Evolutionary conservation across 2,113 vertebrate genomes (phyloP).

Genomic region (Clarias batrachus): DNA sequence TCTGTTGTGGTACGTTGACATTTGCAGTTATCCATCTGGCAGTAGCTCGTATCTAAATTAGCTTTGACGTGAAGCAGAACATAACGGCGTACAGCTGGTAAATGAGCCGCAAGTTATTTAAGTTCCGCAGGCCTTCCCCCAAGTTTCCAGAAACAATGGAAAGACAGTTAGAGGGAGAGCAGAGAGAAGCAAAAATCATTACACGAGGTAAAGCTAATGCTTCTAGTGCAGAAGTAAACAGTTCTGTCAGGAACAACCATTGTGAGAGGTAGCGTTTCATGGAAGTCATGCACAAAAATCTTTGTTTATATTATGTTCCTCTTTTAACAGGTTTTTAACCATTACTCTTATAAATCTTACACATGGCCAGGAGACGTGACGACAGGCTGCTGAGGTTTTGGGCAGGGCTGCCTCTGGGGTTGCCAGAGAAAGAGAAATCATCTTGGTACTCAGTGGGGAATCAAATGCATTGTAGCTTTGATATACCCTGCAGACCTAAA

Average conservation of each 20-base stretch:
- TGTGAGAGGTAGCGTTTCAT: background rate
- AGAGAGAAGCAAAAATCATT: background rate
- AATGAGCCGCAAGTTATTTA: background rate
- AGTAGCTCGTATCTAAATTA: background rate
- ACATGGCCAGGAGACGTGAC: conserved; percentile 4
- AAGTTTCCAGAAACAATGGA: conserved; percentile 3
- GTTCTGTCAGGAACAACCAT: background rate
- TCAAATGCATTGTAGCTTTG: background rate
- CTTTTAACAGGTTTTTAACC: conserved; percentile 5
- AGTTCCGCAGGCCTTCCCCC: background rate
- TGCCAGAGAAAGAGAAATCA: conserved; percentile 52
- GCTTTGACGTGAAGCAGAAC: too few relatives aligned
- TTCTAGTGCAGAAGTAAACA: background rate
- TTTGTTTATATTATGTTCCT: conserved; percentile 2
- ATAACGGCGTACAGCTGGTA: background rate
- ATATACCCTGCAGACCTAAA: background rate
- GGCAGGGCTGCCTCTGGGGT: conserved; percentile 58
- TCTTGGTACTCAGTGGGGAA: conserved; percentile 3
- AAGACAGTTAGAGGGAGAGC: background rate
- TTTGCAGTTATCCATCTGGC: background rate
- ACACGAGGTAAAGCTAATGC: background rate
- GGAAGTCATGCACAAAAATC: background rate
- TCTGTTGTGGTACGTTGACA: background rate
- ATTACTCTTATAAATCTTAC: conserved; percentile 10
- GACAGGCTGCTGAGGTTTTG: conserved; percentile 64